Base-by-base conservation (phyloP, 2,888 invertebrate species). In the Limnephilus rhombicus region DNA sequence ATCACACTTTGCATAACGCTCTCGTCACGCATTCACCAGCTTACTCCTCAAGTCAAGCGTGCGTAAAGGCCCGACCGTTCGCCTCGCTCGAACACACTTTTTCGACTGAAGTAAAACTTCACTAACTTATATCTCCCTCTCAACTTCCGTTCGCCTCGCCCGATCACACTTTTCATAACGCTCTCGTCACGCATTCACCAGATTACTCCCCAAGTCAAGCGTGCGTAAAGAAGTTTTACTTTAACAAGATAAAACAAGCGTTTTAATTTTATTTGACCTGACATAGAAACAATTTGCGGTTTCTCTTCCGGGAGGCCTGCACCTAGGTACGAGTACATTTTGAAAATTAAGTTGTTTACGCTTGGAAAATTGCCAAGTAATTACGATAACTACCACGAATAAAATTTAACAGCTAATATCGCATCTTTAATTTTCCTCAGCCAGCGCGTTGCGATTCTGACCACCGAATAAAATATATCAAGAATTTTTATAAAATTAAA, bases 311-410 rank as follows among this genome's bases (percentile, higher is more conserved):
- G 83, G 37, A 83, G 37, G 83, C 86, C 86, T 45, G 45, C 29
- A 86, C 86, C n/a, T 53, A 53, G 18, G 7, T 31, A 31, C 2
- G 31, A 4, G 37, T 29, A 86, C 45, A 86, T 49, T 29, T 86
- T 86, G 49, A 45, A 86, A 86, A 86, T 45, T 86, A 45, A 86
- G 86, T 29, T 86, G 45, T 86, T 86, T 86, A 45, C 45, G 45
- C 13, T 86, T 86, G 86, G 86, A 86, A 29, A 86, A 86, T 45
- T 0, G 86, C 86, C 86, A 86, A 86, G 49, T 86, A 86, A 86
- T 86, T 37, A 49, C 45, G 41, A 41, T 37, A 86, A 86, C 86
- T 41, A 68, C 68, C 24, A 86, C 45, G 49, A 86, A 86, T 29
- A 29, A 85, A 86, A 41, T 29, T 24, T 86, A n/a, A 13, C 49